phyloP scores from a whole-genome alignment of 2,113 vertebrate species.

The Xiphorhynchus elegans region DNA sequence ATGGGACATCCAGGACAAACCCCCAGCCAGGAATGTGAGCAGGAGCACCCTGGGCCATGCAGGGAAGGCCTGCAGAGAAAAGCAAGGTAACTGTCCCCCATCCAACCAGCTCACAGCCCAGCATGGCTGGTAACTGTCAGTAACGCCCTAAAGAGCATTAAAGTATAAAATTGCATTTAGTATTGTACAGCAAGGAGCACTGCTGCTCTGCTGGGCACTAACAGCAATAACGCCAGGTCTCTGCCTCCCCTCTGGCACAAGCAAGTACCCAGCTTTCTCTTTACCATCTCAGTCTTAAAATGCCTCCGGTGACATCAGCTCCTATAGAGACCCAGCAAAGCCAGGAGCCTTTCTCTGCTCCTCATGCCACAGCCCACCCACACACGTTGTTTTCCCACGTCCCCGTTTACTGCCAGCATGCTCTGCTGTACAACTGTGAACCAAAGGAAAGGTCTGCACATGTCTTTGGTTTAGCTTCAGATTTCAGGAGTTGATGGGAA shows the following conservation, averaged over 20 bases:
- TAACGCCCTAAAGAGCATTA: neutral
- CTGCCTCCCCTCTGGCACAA: neutral
- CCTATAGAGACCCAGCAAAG: neutral
- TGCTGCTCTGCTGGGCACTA: neutral
- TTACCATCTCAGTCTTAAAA: neutral
- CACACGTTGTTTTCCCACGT: neutral
- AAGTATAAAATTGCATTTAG: neutral
- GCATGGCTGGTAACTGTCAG: neutral
- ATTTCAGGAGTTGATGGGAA: neutral
- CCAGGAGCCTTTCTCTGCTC: neutral
- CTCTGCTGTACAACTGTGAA: neutral
- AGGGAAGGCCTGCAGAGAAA: neutral
- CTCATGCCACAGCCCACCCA: neutral
- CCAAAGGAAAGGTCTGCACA: neutral
- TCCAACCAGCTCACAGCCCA: neutral
- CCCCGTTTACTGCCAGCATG: neutral
- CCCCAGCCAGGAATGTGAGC: neutral
- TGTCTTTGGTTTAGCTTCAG: neutral
- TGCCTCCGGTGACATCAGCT: neutral
- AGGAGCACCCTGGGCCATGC: rapidly evolving
- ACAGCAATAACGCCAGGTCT: neutral
- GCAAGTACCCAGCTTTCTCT: neutral
- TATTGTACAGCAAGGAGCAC: neutral
- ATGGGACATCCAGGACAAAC: neutral
- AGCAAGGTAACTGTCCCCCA: neutral